phyloP scores from a whole-genome alignment of 2,888 invertebrate species.

The Hydraecia micacea region DNA sequence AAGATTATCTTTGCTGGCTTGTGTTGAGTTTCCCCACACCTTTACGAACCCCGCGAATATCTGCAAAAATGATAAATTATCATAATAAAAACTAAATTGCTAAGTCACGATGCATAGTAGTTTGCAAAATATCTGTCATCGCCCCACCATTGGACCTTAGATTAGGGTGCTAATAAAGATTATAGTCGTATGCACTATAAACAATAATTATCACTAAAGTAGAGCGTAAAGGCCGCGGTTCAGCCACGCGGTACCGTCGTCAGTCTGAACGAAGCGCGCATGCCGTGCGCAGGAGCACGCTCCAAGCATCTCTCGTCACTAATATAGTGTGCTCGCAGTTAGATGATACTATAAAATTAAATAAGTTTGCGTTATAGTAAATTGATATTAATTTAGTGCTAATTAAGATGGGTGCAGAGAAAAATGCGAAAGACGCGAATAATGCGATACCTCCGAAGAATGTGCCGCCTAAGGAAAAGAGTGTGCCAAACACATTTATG shows the following conservation, averaged over 20 bases:
- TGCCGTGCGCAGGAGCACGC: slow-evolving; percentile 57
- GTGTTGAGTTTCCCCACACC: not conserved
- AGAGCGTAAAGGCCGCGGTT: slow-evolving; percentile 49
- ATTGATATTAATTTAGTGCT: slow-evolving; percentile 22
- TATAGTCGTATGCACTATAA: slow-evolving; percentile 38
- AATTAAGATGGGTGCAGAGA: slow-evolving; percentile 66
- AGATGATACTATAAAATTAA: slow-evolving; percentile 18
- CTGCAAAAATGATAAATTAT: not conserved
- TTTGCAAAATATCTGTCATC: slow-evolving; percentile 4
- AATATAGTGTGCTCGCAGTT: slow-evolving; percentile 5
- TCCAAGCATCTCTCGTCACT: slow-evolving; percentile 9
- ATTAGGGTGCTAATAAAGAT: slow-evolving; percentile 54
- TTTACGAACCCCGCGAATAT: not conserved
- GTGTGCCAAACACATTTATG: slow-evolving; percentile 87
- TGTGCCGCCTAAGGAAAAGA: slow-evolving; percentile 67
- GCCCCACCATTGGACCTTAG: slow-evolving; percentile 7
- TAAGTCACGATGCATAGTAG: slow-evolving; percentile 29
- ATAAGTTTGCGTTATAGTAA: slow-evolving; percentile 28
- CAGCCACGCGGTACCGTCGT: slow-evolving; percentile 40
- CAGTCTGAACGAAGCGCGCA: slow-evolving; percentile 56
- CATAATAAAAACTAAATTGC: not conserved
- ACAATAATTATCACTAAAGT: slow-evolving; percentile 58
- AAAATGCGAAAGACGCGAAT: slow-evolving; percentile 58
- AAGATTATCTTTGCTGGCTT: not conserved
- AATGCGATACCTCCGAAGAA: slow-evolving; percentile 47